A percentile compares a stretch with the other conserved stretches of the same genome.
Conservation (phyloP, 2,113 vertebrate species). For the Donacobius atricapilla region DNA sequence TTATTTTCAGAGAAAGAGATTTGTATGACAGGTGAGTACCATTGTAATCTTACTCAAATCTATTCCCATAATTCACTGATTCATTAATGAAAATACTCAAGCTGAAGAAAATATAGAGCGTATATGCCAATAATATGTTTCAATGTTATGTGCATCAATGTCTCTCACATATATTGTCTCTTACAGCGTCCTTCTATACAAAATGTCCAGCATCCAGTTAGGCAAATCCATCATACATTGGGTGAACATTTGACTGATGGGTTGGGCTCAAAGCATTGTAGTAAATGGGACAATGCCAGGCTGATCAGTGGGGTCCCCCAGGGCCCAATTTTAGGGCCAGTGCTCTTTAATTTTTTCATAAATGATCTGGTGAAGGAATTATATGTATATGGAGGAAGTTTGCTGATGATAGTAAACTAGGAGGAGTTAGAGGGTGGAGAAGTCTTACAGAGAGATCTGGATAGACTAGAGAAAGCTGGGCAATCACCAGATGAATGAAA, state of each 20-base stretch:
- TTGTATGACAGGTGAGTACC: neutral
- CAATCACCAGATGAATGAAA: fast-evolving
- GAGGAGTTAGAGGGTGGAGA: fast-evolving
- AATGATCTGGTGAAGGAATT: neutral
- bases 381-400: neutral
- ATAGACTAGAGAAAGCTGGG: neutral
- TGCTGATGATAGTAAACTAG: neutral
- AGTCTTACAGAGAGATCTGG: neutral
- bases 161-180: neutral
- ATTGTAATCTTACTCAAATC: neutral
- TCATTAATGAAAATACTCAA: neutral
- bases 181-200: neutral
- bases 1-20: neutral
- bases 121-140: neutral
- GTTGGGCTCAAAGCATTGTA: neutral
- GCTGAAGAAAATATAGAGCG: neutral
- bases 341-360: neutral
- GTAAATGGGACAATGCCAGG: neutral
- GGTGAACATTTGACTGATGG: neutral
- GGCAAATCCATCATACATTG: neutral
- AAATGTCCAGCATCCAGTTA: neutral
- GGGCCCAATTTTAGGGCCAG: neutral
- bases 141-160: neutral
- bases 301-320: neutral
- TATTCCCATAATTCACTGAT: neutral